Evolutionary conservation across 2,888 invertebrate genomes (phyloP), one percentile per base, ranked within the genome.

Genomic region (Tetragonisca angustula): DNA sequence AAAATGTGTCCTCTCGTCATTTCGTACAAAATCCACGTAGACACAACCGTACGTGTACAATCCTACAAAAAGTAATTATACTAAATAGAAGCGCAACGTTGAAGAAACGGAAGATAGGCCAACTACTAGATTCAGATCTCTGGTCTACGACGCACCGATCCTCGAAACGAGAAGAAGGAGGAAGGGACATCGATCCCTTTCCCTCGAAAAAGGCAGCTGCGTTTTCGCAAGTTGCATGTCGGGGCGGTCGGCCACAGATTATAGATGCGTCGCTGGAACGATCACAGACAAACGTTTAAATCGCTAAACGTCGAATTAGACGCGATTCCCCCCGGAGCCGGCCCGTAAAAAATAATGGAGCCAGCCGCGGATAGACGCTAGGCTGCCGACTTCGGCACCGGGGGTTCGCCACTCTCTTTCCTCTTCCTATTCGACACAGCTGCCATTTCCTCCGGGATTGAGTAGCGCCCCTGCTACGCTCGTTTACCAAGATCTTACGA

Each of bases 221-320:
- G 90, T 90, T 91, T 90, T 87, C 86, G 83, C 75, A 61, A 86
- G 89, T 92, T 90, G 93, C 93, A 93, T 92, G 92, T 91, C 87
- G 86, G 89, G 71, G 52, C 79, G 76, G 76, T 77, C 84, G 78
- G 87, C 88, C 81, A 85, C 79, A 93, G 91, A 94, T 94, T 94
- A 94, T 92, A 93, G 94, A 93, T 92, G 92, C 91, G 92, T 93
- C 92, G 50, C 88, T 91, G 87, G 89, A 89, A 90, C 92, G 93
- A 94, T 94, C 93, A 93, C 94, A 93, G 93, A 93, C 93, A 92
- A 93, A 93, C 94, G 93, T 92, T 94, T 94, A 93, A 93, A 93
- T 92, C 91, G 91, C 92, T 94, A 94, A 94, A 93, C 93, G 90
- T 92, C 92, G 92, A 94, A 94, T 94, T 94, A 93, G 91, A 91